Evolutionary conservation across 1,140 invertebrate genomes (phyloP), one percentile per base, ranked within the genome.

Genomic region (Camponotus floridanus): DNA sequence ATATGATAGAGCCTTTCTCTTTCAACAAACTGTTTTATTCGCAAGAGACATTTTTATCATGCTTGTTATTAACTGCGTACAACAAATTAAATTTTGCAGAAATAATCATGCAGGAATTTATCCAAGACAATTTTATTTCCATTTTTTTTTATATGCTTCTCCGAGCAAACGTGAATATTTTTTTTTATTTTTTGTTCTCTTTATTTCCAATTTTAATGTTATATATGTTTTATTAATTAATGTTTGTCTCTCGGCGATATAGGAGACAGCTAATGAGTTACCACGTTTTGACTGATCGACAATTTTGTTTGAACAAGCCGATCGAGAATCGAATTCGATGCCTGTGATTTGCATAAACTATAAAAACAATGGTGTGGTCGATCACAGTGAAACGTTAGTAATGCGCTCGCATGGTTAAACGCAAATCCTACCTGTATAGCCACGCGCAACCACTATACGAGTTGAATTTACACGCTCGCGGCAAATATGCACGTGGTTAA

Each of bases 261-360:
- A 45, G 39, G 36, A 15, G 51, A 21, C 33, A n/a, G 51, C 13
- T 11, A 59, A 48, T 59, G 11, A 26, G 7, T 7, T 6, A 42
- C 55, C 9, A 6, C 31, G 21, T 68, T 59, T 26, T 15, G 18
- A 45, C 13, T 11, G 51, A n/a, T 4, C 18, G 9, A 9, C 36
- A 71, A 81, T 83, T 83, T 83, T 26, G n/a, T 73, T 59, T 18
- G 31, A 7, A 51, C 45, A 18, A 67, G 36, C 18, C 36, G 64
- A 4, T 11, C 18, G 48, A 45, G 2, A 48, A 83, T 83, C 39
- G 55, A 39, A 4, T 61, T 62, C 13, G 31, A 39, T 57, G 31
- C 18, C 26, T 42, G 39, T 18, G 13, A n/a, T 36, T 74, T 57
- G 18, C n/a, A 26, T n/a, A 42, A 21, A 21, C 13, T 45, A 2